Conservation (phyloP, 1,140 invertebrate genomes). For the Trialeurodes vaporariorum region DNA sequence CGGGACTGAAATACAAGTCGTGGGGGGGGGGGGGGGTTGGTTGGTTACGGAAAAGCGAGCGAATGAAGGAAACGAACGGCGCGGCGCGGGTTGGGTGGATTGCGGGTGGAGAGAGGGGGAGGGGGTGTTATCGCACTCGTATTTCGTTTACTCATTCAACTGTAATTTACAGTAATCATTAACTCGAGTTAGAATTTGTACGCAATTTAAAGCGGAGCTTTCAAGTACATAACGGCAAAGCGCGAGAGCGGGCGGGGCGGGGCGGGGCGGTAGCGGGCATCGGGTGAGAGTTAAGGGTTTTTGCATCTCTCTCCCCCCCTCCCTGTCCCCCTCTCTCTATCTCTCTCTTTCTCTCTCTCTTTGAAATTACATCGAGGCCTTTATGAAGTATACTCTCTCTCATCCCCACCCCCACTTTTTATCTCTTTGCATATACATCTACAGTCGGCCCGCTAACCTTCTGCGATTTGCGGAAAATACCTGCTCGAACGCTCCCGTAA, state of each 20-base stretch:
- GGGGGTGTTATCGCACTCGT: background rate
- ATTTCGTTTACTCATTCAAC: background rate
- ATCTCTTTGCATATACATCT: too few species aligned
- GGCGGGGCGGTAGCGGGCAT: background rate
- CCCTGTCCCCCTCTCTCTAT: too few species aligned
- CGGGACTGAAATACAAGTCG: background rate
- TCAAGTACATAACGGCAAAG: background rate
- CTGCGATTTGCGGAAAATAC: too few species aligned
- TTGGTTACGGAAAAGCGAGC: background rate
- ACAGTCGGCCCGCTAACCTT: too few species aligned
- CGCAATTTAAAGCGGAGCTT: background rate
- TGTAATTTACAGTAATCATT: constrained; percentile 1
- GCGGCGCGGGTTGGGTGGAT: background rate
- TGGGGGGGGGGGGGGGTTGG: too few species aligned
- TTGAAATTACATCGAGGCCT: too few species aligned
- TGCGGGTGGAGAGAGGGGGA: background rate
- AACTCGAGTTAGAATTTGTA: background rate
- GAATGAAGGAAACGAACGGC: background rate
- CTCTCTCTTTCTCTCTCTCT: too few species aligned
- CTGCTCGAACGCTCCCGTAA: too few species aligned
- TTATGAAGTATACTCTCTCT: too few species aligned
- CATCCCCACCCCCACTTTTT: too few species aligned
- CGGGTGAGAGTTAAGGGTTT: too few species aligned
- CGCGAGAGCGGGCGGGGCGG: background rate
- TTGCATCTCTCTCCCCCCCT: too few species aligned